Conservation (phyloP, 2,797 vertebrate species). For the Crenichthys baileyi region DNA sequence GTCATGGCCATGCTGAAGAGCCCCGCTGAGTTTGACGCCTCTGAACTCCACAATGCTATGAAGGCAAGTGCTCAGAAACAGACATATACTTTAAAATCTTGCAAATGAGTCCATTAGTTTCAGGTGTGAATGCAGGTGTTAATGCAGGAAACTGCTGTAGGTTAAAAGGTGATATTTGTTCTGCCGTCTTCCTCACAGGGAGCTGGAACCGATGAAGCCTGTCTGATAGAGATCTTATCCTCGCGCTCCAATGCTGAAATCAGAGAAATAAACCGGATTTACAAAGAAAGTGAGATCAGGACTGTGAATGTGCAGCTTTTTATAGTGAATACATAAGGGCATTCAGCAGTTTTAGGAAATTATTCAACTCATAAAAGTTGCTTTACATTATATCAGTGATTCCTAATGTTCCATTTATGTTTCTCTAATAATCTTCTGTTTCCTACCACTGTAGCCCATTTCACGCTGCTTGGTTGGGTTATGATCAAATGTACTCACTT, state of each 20-base stretch:
- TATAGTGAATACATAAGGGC: not conserved
- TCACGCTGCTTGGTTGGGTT: no score
- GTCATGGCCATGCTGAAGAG: constrained; percentile 92
- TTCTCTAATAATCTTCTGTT: no score
- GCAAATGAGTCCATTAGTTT: not conserved
- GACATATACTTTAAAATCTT: not conserved
- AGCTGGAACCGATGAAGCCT: constrained; percentile 95
- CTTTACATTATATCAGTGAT: no score
- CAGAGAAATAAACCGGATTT: constrained; percentile 86
- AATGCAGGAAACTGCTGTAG: not conserved
- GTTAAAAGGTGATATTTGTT: constrained; percentile 20
- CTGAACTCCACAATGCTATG: constrained; percentile 90
- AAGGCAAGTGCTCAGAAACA: constrained; percentile 83
- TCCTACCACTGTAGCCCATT: no score
- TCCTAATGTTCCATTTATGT: no score
- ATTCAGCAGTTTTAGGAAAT: no score
- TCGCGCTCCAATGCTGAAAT: constrained; percentile 93
- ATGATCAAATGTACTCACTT: no score
- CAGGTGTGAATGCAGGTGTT: no score
- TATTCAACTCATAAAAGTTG: no score
- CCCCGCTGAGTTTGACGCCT: constrained; percentile 84
- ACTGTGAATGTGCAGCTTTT: constrained; percentile 9
- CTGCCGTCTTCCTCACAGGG: constrained; percentile 81
- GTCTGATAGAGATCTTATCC: constrained; percentile 95
- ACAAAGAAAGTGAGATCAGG: constrained; percentile 86